These are phyloP conservation scores for Pachyrhynchus sulphureomaculatus DNA, from an alignment of 1,140 invertebrate species.

Conservation along the genomic window DNA sequence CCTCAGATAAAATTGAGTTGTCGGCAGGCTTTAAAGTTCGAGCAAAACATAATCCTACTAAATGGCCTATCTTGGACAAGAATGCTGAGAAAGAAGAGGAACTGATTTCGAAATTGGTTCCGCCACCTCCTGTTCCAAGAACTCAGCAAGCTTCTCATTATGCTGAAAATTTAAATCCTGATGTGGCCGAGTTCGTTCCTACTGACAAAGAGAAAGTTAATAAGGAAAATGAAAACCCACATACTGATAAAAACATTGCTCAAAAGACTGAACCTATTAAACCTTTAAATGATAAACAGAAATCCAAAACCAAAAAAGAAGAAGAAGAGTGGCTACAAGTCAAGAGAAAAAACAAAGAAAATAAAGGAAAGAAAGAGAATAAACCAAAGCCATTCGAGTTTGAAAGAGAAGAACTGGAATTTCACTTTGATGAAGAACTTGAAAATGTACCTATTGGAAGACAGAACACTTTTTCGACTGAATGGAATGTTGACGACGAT, in stretches of 20 bases:
- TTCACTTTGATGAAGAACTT: slow-evolving; percentile 96
- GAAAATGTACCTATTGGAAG: slow-evolving; percentile 71
- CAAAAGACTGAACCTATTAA: slow-evolving; percentile 1
- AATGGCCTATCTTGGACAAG: slow-evolving; percentile 80
- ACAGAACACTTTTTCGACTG: slow-evolving; percentile 77
- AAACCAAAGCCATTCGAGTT: slow-evolving; percentile 39
- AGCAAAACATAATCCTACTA: slow-evolving; percentile 74
- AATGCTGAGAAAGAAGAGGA: slow-evolving; percentile 54
- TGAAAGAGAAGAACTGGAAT: slow-evolving; percentile 87
- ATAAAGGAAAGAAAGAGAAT: slow-evolving; percentile 48
- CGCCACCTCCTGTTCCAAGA: slow-evolving; percentile 66
- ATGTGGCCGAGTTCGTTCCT: slow-evolving; percentile 85
- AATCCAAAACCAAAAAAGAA: slow-evolving; percentile 25
- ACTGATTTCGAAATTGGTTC: slow-evolving; percentile 61
- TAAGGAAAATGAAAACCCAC: slow-evolving; percentile 29
- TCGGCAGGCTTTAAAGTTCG: slow-evolving; percentile 78
- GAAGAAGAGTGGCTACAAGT: slow-evolving; percentile 47
- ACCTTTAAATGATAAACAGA: slow-evolving; percentile 3
- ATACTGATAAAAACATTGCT: slow-evolving; percentile 11
- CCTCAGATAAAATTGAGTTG: slow-evolving; percentile 82
- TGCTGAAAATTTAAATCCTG: slow-evolving; percentile 66
- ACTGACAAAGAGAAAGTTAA: slow-evolving; percentile 31
- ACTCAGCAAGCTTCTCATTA: slow-evolving; percentile 30
- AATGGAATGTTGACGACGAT: slow-evolving; percentile 67
- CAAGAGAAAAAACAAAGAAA: slow-evolving; percentile 49